Evolutionary conservation across 2,888 invertebrate genomes (phyloP), one percentile per base, ranked within the genome.

Genomic region (Priapulus caudatus): DNA sequence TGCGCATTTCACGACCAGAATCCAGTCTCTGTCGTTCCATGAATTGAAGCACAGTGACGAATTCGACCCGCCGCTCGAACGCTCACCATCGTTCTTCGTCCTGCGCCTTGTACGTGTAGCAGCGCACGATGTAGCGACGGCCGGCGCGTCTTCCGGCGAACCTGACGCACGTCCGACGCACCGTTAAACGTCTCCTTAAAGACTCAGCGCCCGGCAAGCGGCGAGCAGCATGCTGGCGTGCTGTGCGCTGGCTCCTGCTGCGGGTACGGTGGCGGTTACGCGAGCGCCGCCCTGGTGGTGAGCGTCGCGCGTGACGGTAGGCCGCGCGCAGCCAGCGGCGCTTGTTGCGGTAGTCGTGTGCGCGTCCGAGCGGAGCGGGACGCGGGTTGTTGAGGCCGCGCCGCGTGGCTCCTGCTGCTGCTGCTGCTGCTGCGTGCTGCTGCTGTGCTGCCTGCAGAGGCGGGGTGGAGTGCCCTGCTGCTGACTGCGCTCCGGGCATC

Each of bases 31-130:
- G 72, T 93, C 92, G 69, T 92, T 92, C 64, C 87, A 79, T n/a
- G n/a, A n/a, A n/a, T 72, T 93, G 93, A 10, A 93, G 73, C 15
- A 93, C 88, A 53, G 91, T 91, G n/a, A 93, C 90, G 73, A 92
- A 87, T 69, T 93, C 92, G 0, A 92, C 92, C 47, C 90, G 76
- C 64, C n/a, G n/a, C n/a, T n/a, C 90, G 88, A 1, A 93, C 92
- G 43, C 86, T 87, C 0, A 92, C n/a, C 84, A 69, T 93, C 93
- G 65, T 92, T 91, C 68, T n/a, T 92, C 92, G 67, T 92, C 90
- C 24, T 89, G 74, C 0, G 91, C 91, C 43, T 86, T 84, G 68
- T 92, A 93, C 1, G 90, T 88, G 72, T 91, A 93, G n/a, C n/a
- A n/a, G 16, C 93, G 75, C 0, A 91, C 91, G 58, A 92, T 88